phyloP scores from a whole-genome alignment of 1,140 invertebrate species.

The Drosophila varians region DNA sequence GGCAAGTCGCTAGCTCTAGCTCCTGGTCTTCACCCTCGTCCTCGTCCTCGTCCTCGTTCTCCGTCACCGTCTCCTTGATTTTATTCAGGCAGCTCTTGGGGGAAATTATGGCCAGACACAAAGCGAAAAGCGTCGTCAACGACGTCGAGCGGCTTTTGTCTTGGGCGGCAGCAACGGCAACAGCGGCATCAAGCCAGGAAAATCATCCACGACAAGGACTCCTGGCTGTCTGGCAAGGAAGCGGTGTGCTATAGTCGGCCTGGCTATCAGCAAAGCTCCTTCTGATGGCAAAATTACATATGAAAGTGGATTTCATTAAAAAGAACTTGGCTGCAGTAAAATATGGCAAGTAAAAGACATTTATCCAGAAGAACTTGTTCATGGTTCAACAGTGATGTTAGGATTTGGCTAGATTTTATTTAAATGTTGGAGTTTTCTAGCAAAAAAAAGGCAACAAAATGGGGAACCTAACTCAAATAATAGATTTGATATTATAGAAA shows the following conservation, averaged over 20 bases:
- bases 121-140: slow-evolving; percentile 63
- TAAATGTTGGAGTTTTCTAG: background rate
- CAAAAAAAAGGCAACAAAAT: background rate
- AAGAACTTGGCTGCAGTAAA: slow-evolving; percentile 57
- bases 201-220: slow-evolving; percentile 51
- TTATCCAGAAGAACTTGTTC: slow-evolving; percentile 27
- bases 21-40: slow-evolving; percentile 20
- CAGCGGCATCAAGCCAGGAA: slow-evolving; percentile 50
- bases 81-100: slow-evolving; percentile 51
- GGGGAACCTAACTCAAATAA: no score
- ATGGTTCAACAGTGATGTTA: slow-evolving; percentile 21
- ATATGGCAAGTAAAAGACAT: slow-evolving; percentile 55
- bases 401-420: slow-evolving; percentile 7
- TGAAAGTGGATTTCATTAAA: slow-evolving; percentile 82
- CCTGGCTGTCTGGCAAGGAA: slow-evolving; percentile 30
- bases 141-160: slow-evolving; percentile 68
- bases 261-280: slow-evolving; percentile 11
- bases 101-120: slow-evolving; percentile 81
- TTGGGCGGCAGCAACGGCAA: slow-evolving; percentile 35
- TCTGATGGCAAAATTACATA: slow-evolving; percentile 70
- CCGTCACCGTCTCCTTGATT: slow-evolving; percentile 6
- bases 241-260: slow-evolving; percentile 3
- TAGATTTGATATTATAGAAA: no score
- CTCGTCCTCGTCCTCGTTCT: background rate
- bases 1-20: slow-evolving; percentile 52